Percentiles rank a stretch among this genome's conserved stretches.
These are phyloP conservation scores for Melitaea athalia DNA, from an alignment of 2,888 invertebrate genomes.

Conservation along the genomic window DNA sequence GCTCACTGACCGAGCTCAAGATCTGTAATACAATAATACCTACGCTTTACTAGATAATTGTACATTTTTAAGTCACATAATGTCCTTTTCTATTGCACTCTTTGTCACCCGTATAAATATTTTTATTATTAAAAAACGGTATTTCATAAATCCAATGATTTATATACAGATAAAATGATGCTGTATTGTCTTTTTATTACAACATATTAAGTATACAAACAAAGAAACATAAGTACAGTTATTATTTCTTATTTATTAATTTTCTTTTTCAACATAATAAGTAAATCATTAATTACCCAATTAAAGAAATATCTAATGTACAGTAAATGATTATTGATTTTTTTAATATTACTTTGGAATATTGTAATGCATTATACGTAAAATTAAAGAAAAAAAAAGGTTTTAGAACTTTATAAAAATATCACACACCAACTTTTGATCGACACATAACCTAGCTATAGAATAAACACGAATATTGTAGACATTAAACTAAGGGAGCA, in stretches of 20 bases:
- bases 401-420: slow-evolving; percentile 12
- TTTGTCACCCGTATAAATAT: slow-evolving; percentile 36
- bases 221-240: too few relatives aligned
- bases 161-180: background rate
- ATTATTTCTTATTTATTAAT: background rate
- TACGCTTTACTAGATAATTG: slow-evolving; percentile 72
- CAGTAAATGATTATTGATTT: background rate
- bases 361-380: background rate
- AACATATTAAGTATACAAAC: background rate
- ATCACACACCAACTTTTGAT: slow-evolving; percentile 25
- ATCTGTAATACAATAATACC: slow-evolving; percentile 71
- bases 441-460: slow-evolving; percentile 46
- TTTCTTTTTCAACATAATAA: background rate
- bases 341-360: background rate
- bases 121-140: background rate
- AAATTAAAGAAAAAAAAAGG: background rate
- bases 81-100: slow-evolving; percentile 66
- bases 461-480: slow-evolving; percentile 60
- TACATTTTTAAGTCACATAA: slow-evolving; percentile 39
- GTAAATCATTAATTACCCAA: background rate
- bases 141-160: background rate
- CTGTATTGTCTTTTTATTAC: too few relatives aligned
- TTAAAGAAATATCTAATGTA: background rate
- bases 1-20: slow-evolving; percentile 52
- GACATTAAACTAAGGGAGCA: slow-evolving; percentile 78